These are phyloP conservation scores for Sorex fumeus DNA, from an alignment of 2,113 vertebrate genomes.

Conservation along the genomic window DNA sequence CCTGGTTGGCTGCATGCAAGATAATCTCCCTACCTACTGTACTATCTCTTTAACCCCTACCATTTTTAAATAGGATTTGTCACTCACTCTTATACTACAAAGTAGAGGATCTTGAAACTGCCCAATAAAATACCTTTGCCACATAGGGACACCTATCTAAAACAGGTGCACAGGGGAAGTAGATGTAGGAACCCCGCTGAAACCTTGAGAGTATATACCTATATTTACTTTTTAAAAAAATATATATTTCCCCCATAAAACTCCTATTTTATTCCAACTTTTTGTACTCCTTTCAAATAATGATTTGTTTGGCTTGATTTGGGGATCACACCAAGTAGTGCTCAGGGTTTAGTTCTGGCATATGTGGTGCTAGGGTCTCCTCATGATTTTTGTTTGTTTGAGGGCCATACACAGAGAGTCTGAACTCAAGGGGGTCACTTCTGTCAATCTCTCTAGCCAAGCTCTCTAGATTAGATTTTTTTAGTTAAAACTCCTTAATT, in stretches of 20 bases:
- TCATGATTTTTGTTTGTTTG: too few relatives aligned
- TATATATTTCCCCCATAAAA: not conserved
- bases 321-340: too few relatives aligned
- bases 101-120: not conserved
- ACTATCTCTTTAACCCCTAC: too few relatives aligned
- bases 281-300: not conserved
- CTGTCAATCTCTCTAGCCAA: too few relatives aligned
- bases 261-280: not conserved
- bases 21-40: too few relatives aligned
- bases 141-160: not conserved
- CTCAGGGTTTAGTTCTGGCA: not conserved
- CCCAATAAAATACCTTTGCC: not conserved
- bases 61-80: not conserved
- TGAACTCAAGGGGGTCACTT: too few relatives aligned
- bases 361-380: not conserved
- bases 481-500: too few relatives aligned
- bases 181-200: not conserved
- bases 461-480: too few relatives aligned
- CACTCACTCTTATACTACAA: not conserved
- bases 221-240: not conserved
- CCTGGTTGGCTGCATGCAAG: too few relatives aligned
- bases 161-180: not conserved
- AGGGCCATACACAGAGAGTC: too few relatives aligned
- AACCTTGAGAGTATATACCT: not conserved
- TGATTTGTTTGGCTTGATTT: not conserved